Evolutionary conservation across 2,888 invertebrate genomes (phyloP), one percentile per base, ranked within the genome.

Genomic region (Tetanocera ferruginea): DNA sequence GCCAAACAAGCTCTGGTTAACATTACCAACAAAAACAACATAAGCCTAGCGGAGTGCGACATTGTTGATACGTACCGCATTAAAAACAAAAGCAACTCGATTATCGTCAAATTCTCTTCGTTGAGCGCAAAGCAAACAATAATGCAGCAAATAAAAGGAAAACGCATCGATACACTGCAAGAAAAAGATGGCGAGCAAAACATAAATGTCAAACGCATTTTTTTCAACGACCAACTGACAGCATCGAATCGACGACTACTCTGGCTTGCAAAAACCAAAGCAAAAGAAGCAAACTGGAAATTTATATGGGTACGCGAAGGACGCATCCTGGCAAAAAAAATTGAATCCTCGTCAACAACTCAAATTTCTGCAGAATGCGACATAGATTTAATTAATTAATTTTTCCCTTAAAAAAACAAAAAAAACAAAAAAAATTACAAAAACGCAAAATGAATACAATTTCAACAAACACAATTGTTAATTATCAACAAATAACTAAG

Each of bases 251-350:
- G 31, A 9, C 64, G 34, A 31, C 34, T 64, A 4, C n/a, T 64
- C 3, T 64, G 64, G 34, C 28, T 64, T n/a, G 25, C 64, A 64
- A 64, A 31, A 64, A 34, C n/a, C n/a, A n/a, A n/a, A n/a, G n/a
- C 64, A 9, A 64, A 34, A 31, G 64, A 1, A 64, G 34, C 9
- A 23, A 64, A 64, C n/a, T 64, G 64, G 64, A 64, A 64, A 64
- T 64, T 64, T 64, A 34, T 64, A 8, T 64, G 64, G 64, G 64
- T 64, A 17, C 34, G 64, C 25, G 31, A 64, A 25, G 34, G 34
- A 34, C 28, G 34, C 6, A 64, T 64, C 17, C 34, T 31, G 11
- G 64, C 64, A n/a, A 64, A 64, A 64, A 60, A 64, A 34, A 11
- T 17, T n/a, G 64, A 64, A 64, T 31, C 34, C 31, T 11, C 34